A percentile compares a stretch with the other conserved stretches of the same genome.
These are phyloP conservation scores for Alsophila aescularia DNA, from an alignment of 2,888 invertebrate genomes.

Conservation along the genomic window DNA sequence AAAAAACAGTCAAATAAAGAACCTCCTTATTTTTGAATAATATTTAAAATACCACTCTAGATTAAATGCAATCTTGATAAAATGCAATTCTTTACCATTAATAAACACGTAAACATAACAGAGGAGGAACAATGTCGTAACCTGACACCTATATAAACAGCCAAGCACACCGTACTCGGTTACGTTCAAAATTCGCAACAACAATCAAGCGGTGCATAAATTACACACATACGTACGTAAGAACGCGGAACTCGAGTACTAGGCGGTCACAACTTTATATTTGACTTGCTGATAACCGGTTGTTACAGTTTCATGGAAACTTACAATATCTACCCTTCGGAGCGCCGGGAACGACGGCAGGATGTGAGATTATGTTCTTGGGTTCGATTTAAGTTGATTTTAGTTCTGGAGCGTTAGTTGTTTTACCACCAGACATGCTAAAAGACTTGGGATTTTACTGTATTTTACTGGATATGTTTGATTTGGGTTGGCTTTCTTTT, in stretches of 20 bases:
- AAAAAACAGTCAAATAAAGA: too few species aligned
- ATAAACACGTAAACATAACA: neutral
- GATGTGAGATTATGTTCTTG: neutral
- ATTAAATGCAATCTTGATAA: too few species aligned
- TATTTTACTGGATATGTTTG: neutral
- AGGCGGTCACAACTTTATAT: constrained; percentile 36
- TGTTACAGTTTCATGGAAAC: constrained; percentile 51
- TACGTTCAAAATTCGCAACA: neutral
- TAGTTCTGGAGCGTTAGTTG: neutral
- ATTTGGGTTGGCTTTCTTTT: too few species aligned
- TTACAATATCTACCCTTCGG: constrained; percentile 49
- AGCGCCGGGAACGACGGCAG: constrained; percentile 26
- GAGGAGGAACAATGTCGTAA: too few species aligned
- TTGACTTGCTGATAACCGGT: constrained; percentile 54
- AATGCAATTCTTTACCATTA: neutral
- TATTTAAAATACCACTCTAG: too few species aligned
- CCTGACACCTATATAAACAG: neutral
- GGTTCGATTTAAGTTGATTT: neutral
- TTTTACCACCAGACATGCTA: neutral
- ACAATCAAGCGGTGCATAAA: neutral
- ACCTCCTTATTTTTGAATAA: too few species aligned
- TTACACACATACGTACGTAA: constrained; percentile 3
- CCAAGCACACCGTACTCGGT: neutral
- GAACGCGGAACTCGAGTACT: constrained; percentile 8
- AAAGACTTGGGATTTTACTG: neutral